Base-by-base conservation (phyloP, 2,113 vertebrate species). In the Fulica atra region DNA sequence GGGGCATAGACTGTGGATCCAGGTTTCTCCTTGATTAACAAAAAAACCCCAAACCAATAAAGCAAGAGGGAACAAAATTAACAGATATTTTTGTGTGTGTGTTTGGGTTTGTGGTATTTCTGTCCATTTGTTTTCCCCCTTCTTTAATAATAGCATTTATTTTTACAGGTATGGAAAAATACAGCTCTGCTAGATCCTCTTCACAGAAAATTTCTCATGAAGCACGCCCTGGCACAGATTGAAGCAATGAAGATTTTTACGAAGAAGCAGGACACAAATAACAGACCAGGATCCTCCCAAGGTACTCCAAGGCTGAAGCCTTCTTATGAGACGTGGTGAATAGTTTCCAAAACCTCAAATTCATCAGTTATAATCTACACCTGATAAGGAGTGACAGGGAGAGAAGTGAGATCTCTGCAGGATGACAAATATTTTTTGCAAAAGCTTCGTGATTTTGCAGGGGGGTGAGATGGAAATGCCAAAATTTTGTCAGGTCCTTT, bases 11-110 rank as follows among this genome's bases (percentile, higher is more conserved):
- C 2, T 21, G 7, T 69, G 11, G 6, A 12, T 21, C 6, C 26
- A 61, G 19, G 29, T 60, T 94, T 81, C 38, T 54, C 14, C 70
- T 56, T 35, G 13, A 64, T 35, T 23, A 79, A 15, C 5, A 31
- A 68, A 66, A 76, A 38, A 29, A 1, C 5, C 13, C 16, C 12
- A 66, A 79, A 63, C 4, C 21, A 16, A 65, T 50, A 68, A 72
- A 72, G 17, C 5, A n/a, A 21, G 1, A 8, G 31, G 16, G 19
- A 59, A 35, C 0, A 7, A 35, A 24, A 24, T 20, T 4, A 74
- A 15, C 16, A n/a, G 5, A 16, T 18, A 2, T 0, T 7, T 50
- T 2, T n/a, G 8, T 6, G 4, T 29, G 10, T 6, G 2, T 2
- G 2, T 8, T 21, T 36, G 20, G 8, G 8, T 38, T 17, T 44